Evolutionary conservation across 2,113 vertebrate genomes (phyloP).

Genomic region (Phodopus roborovskii): DNA sequence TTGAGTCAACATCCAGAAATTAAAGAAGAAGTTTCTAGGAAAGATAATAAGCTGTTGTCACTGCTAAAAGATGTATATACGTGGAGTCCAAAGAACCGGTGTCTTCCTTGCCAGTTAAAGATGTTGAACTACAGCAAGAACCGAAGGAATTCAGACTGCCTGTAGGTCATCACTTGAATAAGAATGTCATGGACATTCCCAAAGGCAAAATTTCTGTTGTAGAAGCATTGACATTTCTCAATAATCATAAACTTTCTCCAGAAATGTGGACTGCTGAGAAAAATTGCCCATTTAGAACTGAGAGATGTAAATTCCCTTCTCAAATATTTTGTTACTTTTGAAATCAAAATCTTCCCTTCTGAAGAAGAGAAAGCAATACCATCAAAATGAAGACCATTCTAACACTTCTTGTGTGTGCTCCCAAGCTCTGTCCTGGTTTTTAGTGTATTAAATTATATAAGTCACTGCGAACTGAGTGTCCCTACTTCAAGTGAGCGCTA

Average conservation of each 20-base stretch:
- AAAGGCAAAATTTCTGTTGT: slow-evolving; percentile 93
- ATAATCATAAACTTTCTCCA: slow-evolving; percentile 91
- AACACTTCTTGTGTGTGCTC: not conserved
- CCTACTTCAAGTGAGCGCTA: slow-evolving; percentile 31
- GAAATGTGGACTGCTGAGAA: slow-evolving; percentile 92
- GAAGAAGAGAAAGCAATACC: slow-evolving; percentile 86
- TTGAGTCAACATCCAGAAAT: slow-evolving; percentile 61
- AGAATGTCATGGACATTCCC: slow-evolving; percentile 87
- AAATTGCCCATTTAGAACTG: slow-evolving; percentile 90
- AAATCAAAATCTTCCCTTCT: slow-evolving; percentile 87
- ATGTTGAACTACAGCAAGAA: not conserved
- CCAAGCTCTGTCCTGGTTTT: not conserved
- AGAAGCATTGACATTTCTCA: slow-evolving; percentile 91
- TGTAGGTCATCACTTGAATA: slow-evolving; percentile 78
- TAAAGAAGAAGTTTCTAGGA: slow-evolving; percentile 84
- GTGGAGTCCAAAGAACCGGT: slow-evolving; percentile 92
- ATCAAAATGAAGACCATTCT: slow-evolving; percentile 84
- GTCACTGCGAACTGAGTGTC: not conserved
- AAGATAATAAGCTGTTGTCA: slow-evolving; percentile 87
- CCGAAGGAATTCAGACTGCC: slow-evolving; percentile 86
- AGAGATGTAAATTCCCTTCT: slow-evolving; percentile 91
- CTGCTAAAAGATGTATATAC: slow-evolving; percentile 91
- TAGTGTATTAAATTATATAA: slow-evolving; percentile 58
- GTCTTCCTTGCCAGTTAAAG: slow-evolving; percentile 85
- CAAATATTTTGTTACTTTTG: slow-evolving; percentile 92